Conservation (phyloP, 2,888 invertebrate genomes). For the Ptilodon capucinus region DNA sequence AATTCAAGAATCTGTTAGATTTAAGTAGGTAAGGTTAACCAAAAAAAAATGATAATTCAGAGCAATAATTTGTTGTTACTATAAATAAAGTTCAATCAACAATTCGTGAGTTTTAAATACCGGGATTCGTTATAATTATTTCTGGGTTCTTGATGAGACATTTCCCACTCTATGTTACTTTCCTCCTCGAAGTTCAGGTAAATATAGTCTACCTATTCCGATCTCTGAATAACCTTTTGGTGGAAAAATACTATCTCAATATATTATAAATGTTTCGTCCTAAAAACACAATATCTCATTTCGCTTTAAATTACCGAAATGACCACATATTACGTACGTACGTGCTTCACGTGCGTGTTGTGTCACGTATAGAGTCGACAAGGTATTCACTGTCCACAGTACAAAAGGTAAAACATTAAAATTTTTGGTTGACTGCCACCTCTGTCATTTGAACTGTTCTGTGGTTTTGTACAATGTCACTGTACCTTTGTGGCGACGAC, state of each 20-base stretch:
- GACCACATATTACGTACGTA: neutral
- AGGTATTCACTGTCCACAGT: constrained; percentile 1
- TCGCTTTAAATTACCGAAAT: neutral
- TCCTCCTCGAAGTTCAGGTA: too few species aligned
- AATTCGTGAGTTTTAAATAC: too few species aligned
- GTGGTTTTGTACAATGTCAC: constrained; percentile 36
- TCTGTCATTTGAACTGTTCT: constrained; percentile 43
- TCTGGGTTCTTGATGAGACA: too few species aligned
- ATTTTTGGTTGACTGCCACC: constrained; percentile 35
- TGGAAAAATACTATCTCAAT: neutral
- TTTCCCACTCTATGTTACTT: too few species aligned
- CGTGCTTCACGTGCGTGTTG: neutral
- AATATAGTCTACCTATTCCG: too few species aligned
- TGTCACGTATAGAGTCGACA: constrained; percentile 3
- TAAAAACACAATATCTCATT: neutral
- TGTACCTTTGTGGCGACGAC: constrained; percentile 35
- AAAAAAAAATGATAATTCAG: too few species aligned
- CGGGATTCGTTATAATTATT: too few species aligned
- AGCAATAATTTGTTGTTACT: too few species aligned
- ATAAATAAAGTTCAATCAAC: too few species aligned
- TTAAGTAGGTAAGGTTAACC: too few species aligned
- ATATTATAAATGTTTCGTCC: neutral
- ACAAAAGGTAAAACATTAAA: constrained; percentile 30
- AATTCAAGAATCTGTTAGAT: too few species aligned
- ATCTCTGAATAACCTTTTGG: too few species aligned